Base-by-base conservation (phyloP, 2,797 vertebrate species). In the Scomberomorus guttatus region DNA sequence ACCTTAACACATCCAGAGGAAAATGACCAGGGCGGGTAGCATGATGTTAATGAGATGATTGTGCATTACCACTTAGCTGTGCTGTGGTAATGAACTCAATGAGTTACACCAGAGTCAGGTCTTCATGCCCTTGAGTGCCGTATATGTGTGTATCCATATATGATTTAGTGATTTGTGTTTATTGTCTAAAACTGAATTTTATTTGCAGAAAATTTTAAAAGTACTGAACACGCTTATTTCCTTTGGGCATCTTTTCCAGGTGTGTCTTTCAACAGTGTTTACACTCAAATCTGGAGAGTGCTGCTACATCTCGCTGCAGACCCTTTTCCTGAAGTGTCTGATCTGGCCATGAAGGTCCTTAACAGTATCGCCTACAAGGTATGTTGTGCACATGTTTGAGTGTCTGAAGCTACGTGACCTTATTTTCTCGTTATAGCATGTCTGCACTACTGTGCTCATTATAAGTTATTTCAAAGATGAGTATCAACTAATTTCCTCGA, bases 291-390 rank as follows among this genome's bases (percentile, higher is more conserved):
- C 76, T 99, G 98, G 98, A 96, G 98, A 79, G 97, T 99, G 1
- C 93, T 99, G 51, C 94, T 99, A 2, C 98, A 99, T 77, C 94
- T 99, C 39, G 98, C 98, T 1, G 98, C 98, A 0, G 98, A 99
- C 68, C 98, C 98, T 11, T 99, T 98, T 10, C 98, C 98, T 0
- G 98, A 99, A 1, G 98, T 98, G 52, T 99, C 98, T 0, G 98
- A 99, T 85, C 77, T 99, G 93, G 98, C 98, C 39, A 99, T 99
- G 98, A 98, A 96, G 87, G 98, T 98, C 78, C 97, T 99, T 87
- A 99, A 99, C 92, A 96, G 97, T 88, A 98, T 98, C 4, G 98
- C 98, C 7, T 99, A 98, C 91, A 99, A 99, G 98, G 98, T 99
- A 89, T 0, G 72, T 55, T 14, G 5, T 54, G 48, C 48, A 51